Evolutionary conservation across 2,888 invertebrate genomes (phyloP), one percentile per base, ranked within the genome.

Genomic region (Piscicola geometra): DNA sequence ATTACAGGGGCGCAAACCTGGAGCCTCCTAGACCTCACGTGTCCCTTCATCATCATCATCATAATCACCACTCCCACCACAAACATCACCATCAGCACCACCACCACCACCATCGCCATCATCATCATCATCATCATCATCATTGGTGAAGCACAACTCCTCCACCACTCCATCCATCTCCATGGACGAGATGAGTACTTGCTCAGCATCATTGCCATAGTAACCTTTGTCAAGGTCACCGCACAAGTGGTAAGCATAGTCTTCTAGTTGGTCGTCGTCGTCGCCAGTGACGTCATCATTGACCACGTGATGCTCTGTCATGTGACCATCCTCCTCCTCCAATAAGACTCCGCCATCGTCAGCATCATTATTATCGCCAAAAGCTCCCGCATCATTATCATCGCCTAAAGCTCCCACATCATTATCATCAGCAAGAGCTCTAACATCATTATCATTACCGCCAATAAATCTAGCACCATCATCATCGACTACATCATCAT

Each of bases 31-130:
- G n/a, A n/a, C n/a, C n/a, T n/a, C n/a, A n/a, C n/a, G n/a, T n/a
- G n/a, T n/a, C 47, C 25, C 71, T 50, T 47, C 71, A 28, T 71
- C 71, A 71, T 71, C 71, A 1, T 3, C 30, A 52, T 50, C 52
- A 52, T 50, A 50, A 71, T 21, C 60, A 56, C n/a, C 5, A 15
- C 60, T 56, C 3, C 3, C n/a, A 56, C n/a, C 60, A 15, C 3
- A 18, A 15, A 9, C 25, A 56, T 56, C 60, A 3, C n/a, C 25
- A 21, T 56, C 5, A 3, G 60, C n/a, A 21, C n/a, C 60, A 15
- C 5, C 60, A 56, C 3, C 60, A 56, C n/a, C 41, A 41, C 15
- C 41, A 5, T 41, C 41, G 15, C 15, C 41, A 41, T 41, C 41
- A 41, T 41, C 41, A 41, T 41, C 41, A 15, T 41, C 41, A 41